A percentile compares a stretch with the other conserved stretches of the same genome.
Conservation (phyloP, 2,113 vertebrate genomes). For the Rostratula benghalensis region DNA sequence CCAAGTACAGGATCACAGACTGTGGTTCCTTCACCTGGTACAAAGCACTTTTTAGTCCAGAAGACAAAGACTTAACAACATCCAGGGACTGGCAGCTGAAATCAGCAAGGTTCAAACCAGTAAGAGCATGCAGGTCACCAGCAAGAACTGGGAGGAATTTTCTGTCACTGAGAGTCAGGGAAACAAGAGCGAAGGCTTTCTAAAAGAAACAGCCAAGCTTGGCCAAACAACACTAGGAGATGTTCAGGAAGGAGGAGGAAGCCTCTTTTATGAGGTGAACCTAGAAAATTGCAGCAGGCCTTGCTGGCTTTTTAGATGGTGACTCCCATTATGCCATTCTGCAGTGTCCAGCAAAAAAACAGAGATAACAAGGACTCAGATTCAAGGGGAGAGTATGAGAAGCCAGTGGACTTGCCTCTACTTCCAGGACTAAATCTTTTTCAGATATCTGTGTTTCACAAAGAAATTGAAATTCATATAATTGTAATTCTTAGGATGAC, state of each 20-base stretch:
- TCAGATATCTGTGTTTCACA: background rate
- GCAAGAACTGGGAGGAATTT: background rate
- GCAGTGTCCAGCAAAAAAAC: background rate
- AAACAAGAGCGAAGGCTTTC: background rate
- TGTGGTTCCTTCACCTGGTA: background rate
- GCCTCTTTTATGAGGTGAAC: fast-evolving
- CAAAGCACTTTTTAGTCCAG: background rate
- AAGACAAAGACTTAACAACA: background rate
- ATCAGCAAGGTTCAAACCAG: background rate
- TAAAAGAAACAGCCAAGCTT: background rate
- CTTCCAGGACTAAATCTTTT: background rate
- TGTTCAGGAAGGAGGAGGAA: background rate
- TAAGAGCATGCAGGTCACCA: background rate
- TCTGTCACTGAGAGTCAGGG: background rate
- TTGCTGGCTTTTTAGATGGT: background rate
- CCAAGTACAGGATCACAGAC: background rate
- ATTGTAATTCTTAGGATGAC: background rate
- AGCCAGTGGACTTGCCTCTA: background rate
- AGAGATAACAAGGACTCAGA: background rate
- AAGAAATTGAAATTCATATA: background rate
- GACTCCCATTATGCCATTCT: background rate
- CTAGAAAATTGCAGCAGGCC: background rate
- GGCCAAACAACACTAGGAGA: background rate
- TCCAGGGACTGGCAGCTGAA: background rate
- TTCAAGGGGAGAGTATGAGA: background rate